These are phyloP conservation scores for Nomada fucata DNA, from an alignment of 2,888 invertebrate species.

Conservation along the genomic window DNA sequence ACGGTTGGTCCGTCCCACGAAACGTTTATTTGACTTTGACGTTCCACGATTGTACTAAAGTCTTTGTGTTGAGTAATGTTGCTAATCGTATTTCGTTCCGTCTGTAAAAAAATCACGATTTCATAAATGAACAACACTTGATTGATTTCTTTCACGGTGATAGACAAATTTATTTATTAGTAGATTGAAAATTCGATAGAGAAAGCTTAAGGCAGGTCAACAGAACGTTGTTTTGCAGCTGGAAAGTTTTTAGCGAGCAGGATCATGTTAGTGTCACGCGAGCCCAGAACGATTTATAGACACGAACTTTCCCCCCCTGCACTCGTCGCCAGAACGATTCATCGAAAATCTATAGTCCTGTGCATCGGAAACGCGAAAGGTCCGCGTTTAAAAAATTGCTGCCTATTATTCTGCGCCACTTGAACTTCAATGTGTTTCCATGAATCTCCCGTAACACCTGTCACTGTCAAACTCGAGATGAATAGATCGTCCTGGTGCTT, in stretches of 20 bases:
- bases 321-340: neutral
- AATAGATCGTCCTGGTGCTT: conserved; percentile 15
- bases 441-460: neutral
- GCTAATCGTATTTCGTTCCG: neutral
- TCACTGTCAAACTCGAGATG: neutral
- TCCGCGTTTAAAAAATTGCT: neutral
- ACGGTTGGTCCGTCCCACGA: neutral
- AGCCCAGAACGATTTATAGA: conserved; percentile 4
- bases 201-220: neutral
- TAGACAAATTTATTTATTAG: too few relatives aligned
- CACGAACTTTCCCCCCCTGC: neutral
- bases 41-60: conserved; percentile 17
- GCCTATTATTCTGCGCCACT: neutral
- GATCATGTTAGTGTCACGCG: neutral
- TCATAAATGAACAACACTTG: too few relatives aligned
- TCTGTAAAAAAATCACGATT: neutral
- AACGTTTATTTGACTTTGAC: conserved; percentile 35
- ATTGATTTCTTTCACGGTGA: neutral
- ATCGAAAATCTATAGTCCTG: neutral
- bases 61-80: conserved; percentile 9
- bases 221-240: neutral
- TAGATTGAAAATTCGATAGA: too few relatives aligned
- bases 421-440: neutral
- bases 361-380: neutral
- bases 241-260: neutral